Evolutionary conservation across 2,113 vertebrate species (phyloP).

Genomic region (Centropristis striata): DNA sequence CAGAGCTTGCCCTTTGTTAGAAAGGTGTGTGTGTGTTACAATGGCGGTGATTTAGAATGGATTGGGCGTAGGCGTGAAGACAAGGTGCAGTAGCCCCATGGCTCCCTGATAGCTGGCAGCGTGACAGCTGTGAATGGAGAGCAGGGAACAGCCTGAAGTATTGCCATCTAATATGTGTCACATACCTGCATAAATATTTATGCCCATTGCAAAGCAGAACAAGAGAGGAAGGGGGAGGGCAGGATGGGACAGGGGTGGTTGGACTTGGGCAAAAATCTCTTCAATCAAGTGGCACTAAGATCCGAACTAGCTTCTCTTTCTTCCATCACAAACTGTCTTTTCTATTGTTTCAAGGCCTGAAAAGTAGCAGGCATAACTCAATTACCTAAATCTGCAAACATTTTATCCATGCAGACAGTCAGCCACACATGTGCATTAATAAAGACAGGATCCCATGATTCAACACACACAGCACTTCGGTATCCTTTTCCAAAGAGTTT

Average conservation of each 20-base stretch:
- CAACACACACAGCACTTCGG: constrained; percentile 9
- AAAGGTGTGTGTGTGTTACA: constrained; percentile 81
- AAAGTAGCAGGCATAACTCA: constrained; percentile 20
- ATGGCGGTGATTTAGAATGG: constrained; percentile 86
- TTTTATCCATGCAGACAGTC: constrained; percentile 9
- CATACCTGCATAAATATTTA: constrained; percentile 87
- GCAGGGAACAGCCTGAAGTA: constrained; percentile 85
- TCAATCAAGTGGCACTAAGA: constrained; percentile 76
- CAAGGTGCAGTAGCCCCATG: constrained; percentile 85
- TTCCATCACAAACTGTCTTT: constrained; percentile 29
- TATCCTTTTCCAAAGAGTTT: constrained; percentile 26
- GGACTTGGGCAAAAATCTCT: constrained; percentile 70
- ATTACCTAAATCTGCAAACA: constrained; percentile 15
- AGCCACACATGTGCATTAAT: constrained; percentile 13
- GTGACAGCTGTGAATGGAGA: constrained; percentile 87
- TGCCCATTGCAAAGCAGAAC: constrained; percentile 74
- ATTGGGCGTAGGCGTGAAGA: constrained; percentile 84
- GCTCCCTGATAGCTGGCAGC: constrained; percentile 84
- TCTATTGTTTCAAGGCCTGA: constrained; percentile 12
- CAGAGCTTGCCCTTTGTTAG: constrained; percentile 86
- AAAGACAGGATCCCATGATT: constrained; percentile 12
- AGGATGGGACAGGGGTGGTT: constrained; percentile 58
- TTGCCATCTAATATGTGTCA: constrained; percentile 86
- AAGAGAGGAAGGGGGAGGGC: constrained; percentile 45
- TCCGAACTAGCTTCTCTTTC: constrained; percentile 41